Evolutionary conservation across 2,888 invertebrate species (phyloP), one percentile per base, ranked within the genome.

Genomic region (Timandra comae): DNA sequence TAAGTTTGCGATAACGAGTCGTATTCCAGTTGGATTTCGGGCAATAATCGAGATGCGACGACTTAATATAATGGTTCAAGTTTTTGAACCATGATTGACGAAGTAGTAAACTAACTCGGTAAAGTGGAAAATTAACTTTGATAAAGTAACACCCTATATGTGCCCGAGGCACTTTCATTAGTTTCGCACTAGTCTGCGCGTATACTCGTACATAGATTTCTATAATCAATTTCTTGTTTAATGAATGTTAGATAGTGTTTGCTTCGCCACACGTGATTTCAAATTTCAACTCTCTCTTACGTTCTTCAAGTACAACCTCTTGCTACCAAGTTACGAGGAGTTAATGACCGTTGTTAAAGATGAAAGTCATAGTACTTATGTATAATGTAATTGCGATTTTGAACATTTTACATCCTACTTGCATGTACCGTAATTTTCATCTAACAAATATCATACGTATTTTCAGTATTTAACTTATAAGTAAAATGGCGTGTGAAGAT

Each of bases 41-140:
- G 30, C 43, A 49, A 54, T 46, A 46, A 51, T 46, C 43, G 40
- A 43, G 46, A 42, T 42, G 36, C 33, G 29, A 29, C 27, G 35
- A 42, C 33, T 42, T 40, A 28, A 33, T 28, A 41, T 42, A 47
- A 52, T 52, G 56, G 46, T 41, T 42, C 31, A 46, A 63, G 65
- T 55, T 62, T 63, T 44, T 49, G 45, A 54, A 56, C 52, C 56
- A 54, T 65, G 67, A 75, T 69, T 72, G 75, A 65, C 67, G 61
- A 65, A 65, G 63, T n/a, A n/a, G n/a, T 66, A 65, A 71, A 71
- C 68, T 63, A 61, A 65, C 52, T 66, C 57, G 41, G 52, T 52
- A 63, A 70, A 74, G 65, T 74, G 61, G 74, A 68, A 76, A 74
- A 76, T 78, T 74, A 71, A 73, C 68, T 77, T 77, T 65, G 62